Percentiles rank a stretch among this genome's conserved stretches.
These are phyloP conservation scores for Aphelenchoides besseyi DNA, from an alignment of 1,140 invertebrate species.

Conservation along the genomic window DNA sequence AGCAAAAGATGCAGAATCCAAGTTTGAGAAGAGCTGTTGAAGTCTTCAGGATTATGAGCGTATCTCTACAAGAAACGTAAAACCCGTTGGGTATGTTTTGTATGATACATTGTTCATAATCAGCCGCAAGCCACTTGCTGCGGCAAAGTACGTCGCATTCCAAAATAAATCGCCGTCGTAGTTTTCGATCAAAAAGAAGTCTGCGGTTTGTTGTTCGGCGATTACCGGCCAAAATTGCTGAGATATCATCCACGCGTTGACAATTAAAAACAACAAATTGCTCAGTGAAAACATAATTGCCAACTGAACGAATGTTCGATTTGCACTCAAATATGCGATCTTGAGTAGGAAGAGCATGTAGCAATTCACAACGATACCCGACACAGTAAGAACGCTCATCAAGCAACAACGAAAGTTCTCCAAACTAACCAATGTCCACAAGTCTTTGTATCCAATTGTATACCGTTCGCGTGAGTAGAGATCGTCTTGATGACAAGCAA, in stretches of 20 bases:
- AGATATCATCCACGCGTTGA: not conserved
- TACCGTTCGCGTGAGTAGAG: not conserved
- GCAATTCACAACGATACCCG: not conserved
- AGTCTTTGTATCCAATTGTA: not conserved
- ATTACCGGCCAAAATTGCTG: not conserved
- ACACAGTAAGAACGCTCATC: not conserved
- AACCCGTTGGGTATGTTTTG: too few relatives aligned
- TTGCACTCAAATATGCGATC: not conserved
- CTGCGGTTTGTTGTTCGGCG: not conserved
- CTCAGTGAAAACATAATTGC: not conserved
- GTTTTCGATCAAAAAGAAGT: not conserved
- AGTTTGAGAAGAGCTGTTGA: too few relatives aligned
- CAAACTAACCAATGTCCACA: not conserved
- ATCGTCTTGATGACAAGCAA: not conserved
- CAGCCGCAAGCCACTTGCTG: not conserved
- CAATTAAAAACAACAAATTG: not conserved
- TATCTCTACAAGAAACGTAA: too few relatives aligned
- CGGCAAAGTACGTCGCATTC: not conserved
- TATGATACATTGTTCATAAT: not conserved
- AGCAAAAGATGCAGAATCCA: not conserved
- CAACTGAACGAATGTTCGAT: not conserved
- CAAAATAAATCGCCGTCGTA: not conserved
- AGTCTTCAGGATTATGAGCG: too few relatives aligned
- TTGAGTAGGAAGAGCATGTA: not conserved
- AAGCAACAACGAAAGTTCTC: not conserved